Evolutionary conservation across 2,888 invertebrate genomes (phyloP), one percentile per base, ranked within the genome.

Genomic region (Spatulosminthurus flaviceps): DNA sequence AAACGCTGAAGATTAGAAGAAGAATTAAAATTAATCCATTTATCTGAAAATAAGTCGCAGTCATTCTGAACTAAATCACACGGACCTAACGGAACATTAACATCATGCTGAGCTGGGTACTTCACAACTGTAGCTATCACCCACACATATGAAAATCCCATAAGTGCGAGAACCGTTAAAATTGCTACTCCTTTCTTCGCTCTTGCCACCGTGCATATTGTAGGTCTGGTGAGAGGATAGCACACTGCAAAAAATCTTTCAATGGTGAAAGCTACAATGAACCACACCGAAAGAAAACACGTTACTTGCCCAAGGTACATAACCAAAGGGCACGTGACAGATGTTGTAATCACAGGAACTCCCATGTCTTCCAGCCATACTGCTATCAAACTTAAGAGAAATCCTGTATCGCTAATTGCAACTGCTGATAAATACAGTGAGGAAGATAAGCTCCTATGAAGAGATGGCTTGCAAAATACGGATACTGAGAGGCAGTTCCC

Each of bases 221-320:
- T 90, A 80, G 91, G 92, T 1, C 93, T 89, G 77, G 90, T 90
- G 13, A 91, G 86, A 0, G 91, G 91, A 87, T 94, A 93, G 82
- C 92, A 89, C 0, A 95, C 94, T 0, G 94, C 95, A 9, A 95
- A 91, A 87, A 93, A 95, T 26, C 95, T 90, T 9, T 95, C 95
- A 0, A 94, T 90, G 0, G 95, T 95, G 87, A 95, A 95, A 0
- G 94, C 92, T 9, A 95, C 93, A 26, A 95, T 93, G 81, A 95
- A 90, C 95, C 95, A 95, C 0, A 93, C 92, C 85, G 94, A 94
- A 77, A 93, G 88, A 86, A 93, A 93, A 86, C 93, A 92, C 81
- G 92, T 92, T 90, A 93, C 90, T 85, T 92, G 92, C 29, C 92
- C 91, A 22, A 92, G 86, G 87, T 94, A 95, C 16, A 92, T 90